Evolutionary conservation across 2,888 invertebrate genomes (phyloP).

Genomic region (Acronicta psi): DNA sequence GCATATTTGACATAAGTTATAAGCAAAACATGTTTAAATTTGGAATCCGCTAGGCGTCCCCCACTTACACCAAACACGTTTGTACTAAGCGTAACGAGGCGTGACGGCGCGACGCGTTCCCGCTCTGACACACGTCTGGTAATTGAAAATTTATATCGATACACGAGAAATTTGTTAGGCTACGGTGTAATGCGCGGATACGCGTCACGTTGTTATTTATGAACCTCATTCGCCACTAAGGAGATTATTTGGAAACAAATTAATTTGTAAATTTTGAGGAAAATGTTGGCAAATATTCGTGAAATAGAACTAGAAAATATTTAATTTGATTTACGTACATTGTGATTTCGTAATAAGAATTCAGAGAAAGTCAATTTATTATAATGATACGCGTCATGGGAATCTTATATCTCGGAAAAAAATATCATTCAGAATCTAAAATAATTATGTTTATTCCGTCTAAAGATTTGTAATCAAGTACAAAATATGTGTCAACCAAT

Average conservation of each 20-base stretch:
- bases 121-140: constrained; percentile 58
- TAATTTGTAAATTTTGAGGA: constrained; percentile 36
- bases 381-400: too few species aligned
- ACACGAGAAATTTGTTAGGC: constrained; percentile 55
- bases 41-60: constrained; percentile 31
- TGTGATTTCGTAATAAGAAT: not conserved
- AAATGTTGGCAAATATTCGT: constrained; percentile 7
- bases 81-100: constrained; percentile 59
- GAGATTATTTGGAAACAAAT: constrained; percentile 47
- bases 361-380: not conserved
- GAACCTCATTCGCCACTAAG: constrained; percentile 41
- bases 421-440: too few species aligned
- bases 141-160: constrained; percentile 64
- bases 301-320: not conserved
- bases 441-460: too few species aligned
- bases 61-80: constrained; percentile 46
- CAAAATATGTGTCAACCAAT: too few species aligned
- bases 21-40: constrained; percentile 21
- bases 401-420: too few species aligned
- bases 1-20: constrained; percentile 24
- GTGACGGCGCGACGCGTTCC: constrained; percentile 54
- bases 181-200: constrained; percentile 53
- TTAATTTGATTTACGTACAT: not conserved
- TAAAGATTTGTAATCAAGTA: too few species aligned
- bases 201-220: constrained; percentile 49